Evolutionary conservation across 2,113 vertebrate genomes (phyloP).

Genomic region (Xiphias gladius): DNA sequence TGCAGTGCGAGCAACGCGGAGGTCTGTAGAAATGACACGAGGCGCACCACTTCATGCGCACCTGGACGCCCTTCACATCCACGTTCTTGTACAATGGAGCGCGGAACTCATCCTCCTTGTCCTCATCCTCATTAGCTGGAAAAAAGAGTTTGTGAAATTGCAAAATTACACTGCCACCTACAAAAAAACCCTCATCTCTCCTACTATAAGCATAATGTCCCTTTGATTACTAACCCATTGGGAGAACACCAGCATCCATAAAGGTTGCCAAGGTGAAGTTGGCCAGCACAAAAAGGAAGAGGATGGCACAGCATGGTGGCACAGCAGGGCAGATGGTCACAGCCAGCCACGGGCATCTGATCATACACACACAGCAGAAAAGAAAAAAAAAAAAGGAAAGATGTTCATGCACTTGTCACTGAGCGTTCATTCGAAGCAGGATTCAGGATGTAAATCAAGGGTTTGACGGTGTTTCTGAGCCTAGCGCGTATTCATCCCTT

Average conservation of each 20-base stretch:
- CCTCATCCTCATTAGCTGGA: constrained; percentile 95
- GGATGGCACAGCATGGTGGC: constrained; percentile 92
- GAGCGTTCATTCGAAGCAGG: constrained; percentile 10
- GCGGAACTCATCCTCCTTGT: constrained; percentile 88
- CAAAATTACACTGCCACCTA: neutral
- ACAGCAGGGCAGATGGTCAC: constrained; percentile 91
- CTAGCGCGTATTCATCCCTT: constrained; percentile 18
- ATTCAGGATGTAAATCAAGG: neutral
- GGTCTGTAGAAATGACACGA: constrained; percentile 98
- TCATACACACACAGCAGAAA: constrained; percentile 29
- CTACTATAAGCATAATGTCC: neutral
- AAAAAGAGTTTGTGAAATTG: neutral
- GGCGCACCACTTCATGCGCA: constrained; percentile 98
- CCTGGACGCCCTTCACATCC: constrained; percentile 95
- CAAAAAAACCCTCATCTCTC: neutral
- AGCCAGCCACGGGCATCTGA: constrained; percentile 96
- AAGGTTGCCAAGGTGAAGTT: constrained; percentile 99
- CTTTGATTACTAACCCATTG: constrained; percentile 87
- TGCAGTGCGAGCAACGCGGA: constrained; percentile 96
- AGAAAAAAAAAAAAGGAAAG: neutral
- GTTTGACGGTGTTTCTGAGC: constrained; percentile 4
- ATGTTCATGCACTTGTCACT: neutral
- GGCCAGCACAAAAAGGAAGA: constrained; percentile 96
- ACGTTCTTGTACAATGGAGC: constrained; percentile 97
- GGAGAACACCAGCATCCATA: constrained; percentile 97